Evolutionary conservation across 1,140 invertebrate species (phyloP), one percentile per base, ranked within the genome.

Genomic region (Potamilus streckersoni): DNA sequence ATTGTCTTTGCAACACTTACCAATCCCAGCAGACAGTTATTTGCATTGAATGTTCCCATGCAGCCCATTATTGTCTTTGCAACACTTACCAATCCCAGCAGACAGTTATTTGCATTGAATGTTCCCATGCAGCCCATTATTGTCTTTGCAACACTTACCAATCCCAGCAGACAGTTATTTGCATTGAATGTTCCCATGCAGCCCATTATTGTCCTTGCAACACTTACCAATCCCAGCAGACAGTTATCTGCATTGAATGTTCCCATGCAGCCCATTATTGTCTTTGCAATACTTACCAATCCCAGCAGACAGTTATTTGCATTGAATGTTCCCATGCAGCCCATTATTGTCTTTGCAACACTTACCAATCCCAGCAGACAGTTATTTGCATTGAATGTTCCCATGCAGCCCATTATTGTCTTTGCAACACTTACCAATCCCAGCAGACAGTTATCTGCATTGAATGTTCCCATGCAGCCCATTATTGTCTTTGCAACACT

Each of bases 331-430:
- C 68, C 66, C 15, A 70, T 19, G 66, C 74, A 76, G 6, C 74
- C 74, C 20, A 69, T 71, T 4, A 76, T 55, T 19, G 3, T 57
- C 5, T 6, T 15, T 66, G 16, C 15, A 23, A 20, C 55, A 76
- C 74, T 76, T 76, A 76, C 74, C 70, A 70, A 76, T 17, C 20
- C 60, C 60, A 76, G 61, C 3, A 76, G 63, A 60, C 74, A 70
- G 38, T 63, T 70, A 20, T 59, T 64, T 65, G 63, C 74, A 20
- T 31, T 56, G n/a, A 76, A 70, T 59, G 70, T 71, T 15, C 68
- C 66, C 15, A 70, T 19, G 66, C 74, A 76, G 6, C 74, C 74
- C 20, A 69, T 71, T 4, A 76, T 55, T 19, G 3, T 57, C 5
- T 6, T 15, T 66, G 16, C 15, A 23, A 20, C 55, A 76, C 74